phyloP scores from a whole-genome alignment of 2,113 vertebrate genomes.

The Callocephalon fimbriatum region DNA sequence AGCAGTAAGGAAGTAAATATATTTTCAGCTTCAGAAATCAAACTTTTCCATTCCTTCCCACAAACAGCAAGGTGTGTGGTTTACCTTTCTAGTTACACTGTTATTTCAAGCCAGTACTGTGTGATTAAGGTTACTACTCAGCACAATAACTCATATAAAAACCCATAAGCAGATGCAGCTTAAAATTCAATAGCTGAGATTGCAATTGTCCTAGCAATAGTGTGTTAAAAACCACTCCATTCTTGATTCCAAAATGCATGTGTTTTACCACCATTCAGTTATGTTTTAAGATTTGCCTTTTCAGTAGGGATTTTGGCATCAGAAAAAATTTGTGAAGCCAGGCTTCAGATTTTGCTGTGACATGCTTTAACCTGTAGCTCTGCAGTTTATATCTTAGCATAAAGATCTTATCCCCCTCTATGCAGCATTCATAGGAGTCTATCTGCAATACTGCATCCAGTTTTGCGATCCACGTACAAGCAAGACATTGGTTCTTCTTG shows the following conservation, averaged over 20 bases:
- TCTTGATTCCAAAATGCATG: not conserved
- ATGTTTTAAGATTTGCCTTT: not conserved
- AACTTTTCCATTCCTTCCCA: not conserved
- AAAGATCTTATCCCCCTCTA: not conserved
- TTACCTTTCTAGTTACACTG: not conserved
- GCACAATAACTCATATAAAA: not conserved
- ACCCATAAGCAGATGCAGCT: not conserved
- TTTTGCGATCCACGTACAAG: not conserved
- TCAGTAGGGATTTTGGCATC: not conserved
- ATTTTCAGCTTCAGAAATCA: not conserved
- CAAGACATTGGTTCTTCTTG: not conserved
- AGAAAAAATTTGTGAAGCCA: not conserved
- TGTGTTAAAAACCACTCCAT: not conserved
- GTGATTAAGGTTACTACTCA: not conserved
- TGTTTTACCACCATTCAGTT: not conserved
- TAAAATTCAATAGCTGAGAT: not conserved
- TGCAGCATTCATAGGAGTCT: not conserved
- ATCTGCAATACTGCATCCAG: too few relatives aligned
- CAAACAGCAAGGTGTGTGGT: not conserved
- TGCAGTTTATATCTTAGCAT: not conserved
- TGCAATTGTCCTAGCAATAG: not conserved
- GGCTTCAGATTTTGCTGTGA: not conserved
- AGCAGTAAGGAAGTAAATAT: not conserved
- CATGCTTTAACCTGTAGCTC: not conserved
- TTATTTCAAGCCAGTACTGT: not conserved